Base-by-base conservation (phyloP, 1,140 invertebrate species). In the Leptopilina clavipes region DNA sequence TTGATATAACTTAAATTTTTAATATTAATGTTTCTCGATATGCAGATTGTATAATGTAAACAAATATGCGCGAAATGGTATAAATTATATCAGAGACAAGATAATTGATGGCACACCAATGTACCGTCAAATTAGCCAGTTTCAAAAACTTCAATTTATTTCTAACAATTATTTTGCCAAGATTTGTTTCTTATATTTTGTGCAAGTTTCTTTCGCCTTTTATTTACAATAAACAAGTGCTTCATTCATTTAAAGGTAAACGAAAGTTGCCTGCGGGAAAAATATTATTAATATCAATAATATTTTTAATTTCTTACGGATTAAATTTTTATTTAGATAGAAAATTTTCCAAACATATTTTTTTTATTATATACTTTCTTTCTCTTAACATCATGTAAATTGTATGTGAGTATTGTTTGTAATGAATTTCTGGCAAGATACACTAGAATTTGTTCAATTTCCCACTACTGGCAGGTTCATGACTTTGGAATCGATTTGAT, bases 401-500 rank as follows among this genome's bases (percentile, higher is more conserved):
- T 8, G 48, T 5, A 7, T 17, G 48, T 31, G 5, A 17, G 70
- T 74, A 73, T 37, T 54, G 43, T 45, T 73, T 25, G n/a, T 8
- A 56, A 48, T 73, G 48, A 74, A 31, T 73, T 1, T 76, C 25
- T 76, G 78, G 73, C 59, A 76, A 74, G 45, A 71, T 56, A 75
- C 76, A 77, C 75, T 76, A 76, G 22, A 65, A 65, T 40, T 12
- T 40, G 73, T 78, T 52, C 70, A 78, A 72, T 82, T 82, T 74
- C 74, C 81, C 31, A 72, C 37, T 43, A 72, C 25, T 74, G 75
- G 71, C 72, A 75, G 79, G 80, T 77, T 81, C 82, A 72, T 81
- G 83, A 82, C 85, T 83, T 83, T 84, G 81, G 74, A 70, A 52
- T 18, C 70, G 65, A 81, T 81, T 45, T 22, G 10, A 72, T 37